Evolutionary conservation across 2,113 vertebrate species (phyloP).

Genomic region (Anguilla rostrata): DNA sequence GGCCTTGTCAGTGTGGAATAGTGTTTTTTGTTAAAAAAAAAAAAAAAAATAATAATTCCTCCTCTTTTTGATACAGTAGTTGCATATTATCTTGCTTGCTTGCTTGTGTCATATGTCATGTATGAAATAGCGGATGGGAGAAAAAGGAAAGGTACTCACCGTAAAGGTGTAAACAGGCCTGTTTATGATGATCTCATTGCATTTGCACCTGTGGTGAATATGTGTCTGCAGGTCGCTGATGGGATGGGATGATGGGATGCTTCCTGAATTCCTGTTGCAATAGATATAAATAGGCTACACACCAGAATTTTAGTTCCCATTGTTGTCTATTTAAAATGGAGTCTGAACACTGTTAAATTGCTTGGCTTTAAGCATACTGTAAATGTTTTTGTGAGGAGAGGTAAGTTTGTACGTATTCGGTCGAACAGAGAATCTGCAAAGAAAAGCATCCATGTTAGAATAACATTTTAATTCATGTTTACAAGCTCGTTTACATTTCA

Average conservation of each 20-base stretch:
- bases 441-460: no score
- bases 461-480: no score
- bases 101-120: neutral
- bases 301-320: no score
- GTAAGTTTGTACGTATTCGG: no score
- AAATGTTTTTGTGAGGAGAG: no score
- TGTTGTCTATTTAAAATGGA: no score
- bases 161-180: neutral
- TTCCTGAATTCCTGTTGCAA: neutral
- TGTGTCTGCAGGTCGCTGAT: neutral
- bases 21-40: neutral
- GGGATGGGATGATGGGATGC: no score
- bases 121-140: neutral
- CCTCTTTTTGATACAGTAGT: neutral
- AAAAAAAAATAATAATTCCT: neutral
- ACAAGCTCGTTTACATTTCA: no score
- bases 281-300: neutral
- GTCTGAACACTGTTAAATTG: no score
- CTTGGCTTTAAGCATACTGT: no score
- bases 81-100: no score
- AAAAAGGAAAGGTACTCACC: neutral
- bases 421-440: no score
- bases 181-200: neutral
- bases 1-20: neutral
- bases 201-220: neutral